A percentile compares a stretch with the other conserved stretches of the same genome.
Evolutionary conservation across 2,888 invertebrate genomes (phyloP).

Genomic region (Leptopilina myrica): DNA sequence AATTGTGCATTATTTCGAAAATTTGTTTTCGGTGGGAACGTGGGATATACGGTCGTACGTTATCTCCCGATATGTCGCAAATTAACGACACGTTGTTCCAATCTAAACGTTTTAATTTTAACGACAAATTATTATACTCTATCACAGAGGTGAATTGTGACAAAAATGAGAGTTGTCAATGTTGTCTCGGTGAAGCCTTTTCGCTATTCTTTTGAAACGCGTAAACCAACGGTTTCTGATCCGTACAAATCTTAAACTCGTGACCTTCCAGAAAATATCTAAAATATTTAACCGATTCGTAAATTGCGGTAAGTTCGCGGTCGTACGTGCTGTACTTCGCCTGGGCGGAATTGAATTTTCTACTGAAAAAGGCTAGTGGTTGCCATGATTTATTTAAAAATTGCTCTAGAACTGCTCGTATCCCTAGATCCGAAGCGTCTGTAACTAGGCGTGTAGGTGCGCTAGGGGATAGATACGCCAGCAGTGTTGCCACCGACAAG

Average conservation of each 20-base stretch:
- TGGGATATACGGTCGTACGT: constrained; percentile 9
- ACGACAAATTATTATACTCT: neutral
- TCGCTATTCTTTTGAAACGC: constrained; percentile 37
- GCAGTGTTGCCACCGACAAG: constrained; percentile 49
- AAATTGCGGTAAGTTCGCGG: too few relatives aligned
- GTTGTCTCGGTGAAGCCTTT: neutral
- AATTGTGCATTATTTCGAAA: neutral
- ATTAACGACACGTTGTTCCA: too few relatives aligned
- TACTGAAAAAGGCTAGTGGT: constrained; percentile 59
- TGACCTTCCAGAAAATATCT: too few relatives aligned
- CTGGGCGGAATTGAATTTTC: too few relatives aligned
- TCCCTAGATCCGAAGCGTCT: too few relatives aligned
- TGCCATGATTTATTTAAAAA: constrained; percentile 46
- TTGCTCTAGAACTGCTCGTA: too few relatives aligned
- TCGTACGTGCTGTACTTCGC: too few relatives aligned
- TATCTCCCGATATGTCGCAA: neutral
- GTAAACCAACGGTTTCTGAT: constrained; percentile 52
- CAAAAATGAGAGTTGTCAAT: constrained; percentile 42
- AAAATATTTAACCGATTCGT: too few relatives aligned
- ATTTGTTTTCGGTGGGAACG: neutral
- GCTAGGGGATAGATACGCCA: constrained; percentile 32
- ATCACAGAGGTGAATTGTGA: constrained; percentile 40
- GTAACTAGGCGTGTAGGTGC: too few relatives aligned
- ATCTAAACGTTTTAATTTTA: too few relatives aligned
- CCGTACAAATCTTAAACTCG: constrained; percentile 39